Conservation (phyloP, 2,888 invertebrate genomes). For the Anagyrus pseudococci region DNA sequence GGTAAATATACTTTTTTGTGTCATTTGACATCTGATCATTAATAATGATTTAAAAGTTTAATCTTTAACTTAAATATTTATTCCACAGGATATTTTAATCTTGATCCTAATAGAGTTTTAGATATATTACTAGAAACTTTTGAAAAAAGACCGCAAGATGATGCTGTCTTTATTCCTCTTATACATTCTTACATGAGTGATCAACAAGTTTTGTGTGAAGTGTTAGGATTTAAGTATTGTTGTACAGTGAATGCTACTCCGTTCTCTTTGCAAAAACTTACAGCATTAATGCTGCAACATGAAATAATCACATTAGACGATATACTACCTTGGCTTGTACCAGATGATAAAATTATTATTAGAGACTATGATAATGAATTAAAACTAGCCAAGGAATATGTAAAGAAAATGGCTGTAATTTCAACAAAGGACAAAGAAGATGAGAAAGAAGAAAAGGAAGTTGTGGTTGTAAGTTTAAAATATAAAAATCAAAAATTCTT, state of each 20-base stretch:
- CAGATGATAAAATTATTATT: slow-evolving; percentile 82
- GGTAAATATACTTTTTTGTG: slow-evolving; percentile 65
- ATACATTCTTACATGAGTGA: slow-evolving; percentile 89
- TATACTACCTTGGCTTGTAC: slow-evolving; percentile 91
- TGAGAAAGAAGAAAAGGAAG: slow-evolving; percentile 73
- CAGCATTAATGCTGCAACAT: slow-evolving; percentile 89
- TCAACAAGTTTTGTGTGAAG: slow-evolving; percentile 87
- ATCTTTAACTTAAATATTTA: slow-evolving; percentile 25
- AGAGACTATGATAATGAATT: slow-evolving; percentile 84
- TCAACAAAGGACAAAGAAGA: slow-evolving; percentile 82
- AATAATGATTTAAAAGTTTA: no score
- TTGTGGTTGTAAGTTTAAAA: slow-evolving; percentile 67
- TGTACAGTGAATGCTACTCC: slow-evolving; percentile 73
- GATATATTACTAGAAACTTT: slow-evolving; percentile 97
- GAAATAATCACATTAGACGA: slow-evolving; percentile 84
- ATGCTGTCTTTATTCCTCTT: slow-evolving; percentile 84
- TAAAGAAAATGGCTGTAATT: slow-evolving; percentile 84
- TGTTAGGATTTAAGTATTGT: slow-evolving; percentile 89
- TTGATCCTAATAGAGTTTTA: slow-evolving; percentile 97
- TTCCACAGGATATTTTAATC: slow-evolving; percentile 92
- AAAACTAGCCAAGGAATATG: slow-evolving; percentile 84
- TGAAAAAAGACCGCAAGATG: slow-evolving; percentile 83
- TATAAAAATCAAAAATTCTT: neutral
- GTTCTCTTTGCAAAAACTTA: slow-evolving; percentile 84
- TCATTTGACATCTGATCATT: neutral